phyloP scores from a whole-genome alignment of 2,888 invertebrate species.

The Celastrina argiolus region DNA sequence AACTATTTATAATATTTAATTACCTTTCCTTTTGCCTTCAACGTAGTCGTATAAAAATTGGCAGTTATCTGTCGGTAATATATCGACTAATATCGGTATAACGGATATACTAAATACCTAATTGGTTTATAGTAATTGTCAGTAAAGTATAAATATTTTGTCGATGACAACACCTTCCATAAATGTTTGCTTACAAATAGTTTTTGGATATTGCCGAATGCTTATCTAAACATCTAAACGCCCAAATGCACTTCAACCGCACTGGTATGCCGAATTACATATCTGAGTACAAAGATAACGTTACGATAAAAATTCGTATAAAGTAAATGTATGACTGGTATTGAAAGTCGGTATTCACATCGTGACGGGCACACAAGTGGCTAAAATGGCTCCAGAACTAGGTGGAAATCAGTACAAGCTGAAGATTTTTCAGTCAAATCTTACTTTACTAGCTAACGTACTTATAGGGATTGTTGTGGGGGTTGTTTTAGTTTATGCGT shows the following conservation, averaged over 20 bases:
- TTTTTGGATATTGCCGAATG: not conserved
- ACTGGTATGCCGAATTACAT: not conserved
- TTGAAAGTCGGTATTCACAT: not conserved
- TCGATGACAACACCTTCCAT: not conserved
- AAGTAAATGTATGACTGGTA: not conserved
- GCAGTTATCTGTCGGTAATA: no score
- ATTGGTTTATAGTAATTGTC: no score
- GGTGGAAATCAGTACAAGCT: constrained; percentile 37
- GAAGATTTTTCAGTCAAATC: constrained; percentile 45
- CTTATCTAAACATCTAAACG: not conserved
- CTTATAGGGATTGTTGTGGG: constrained; percentile 56
- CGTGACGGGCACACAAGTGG: not conserved
- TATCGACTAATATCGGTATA: no score
- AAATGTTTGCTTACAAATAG: not conserved
- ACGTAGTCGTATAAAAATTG: no score
- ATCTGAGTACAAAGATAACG: not conserved
- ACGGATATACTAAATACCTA: no score
- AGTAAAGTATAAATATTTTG: not conserved
- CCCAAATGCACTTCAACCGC: not conserved
- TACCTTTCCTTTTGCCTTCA: no score
- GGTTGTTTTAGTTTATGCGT: constrained; percentile 42
- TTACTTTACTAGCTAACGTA: constrained; percentile 51
- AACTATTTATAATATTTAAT: no score
- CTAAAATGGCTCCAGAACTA: constrained; percentile 5
- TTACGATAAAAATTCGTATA: not conserved